A percentile compares a stretch with the other conserved stretches of the same genome.
phyloP scores from a whole-genome alignment of 1,140 invertebrate genomes.

The Orchesella cincta region DNA sequence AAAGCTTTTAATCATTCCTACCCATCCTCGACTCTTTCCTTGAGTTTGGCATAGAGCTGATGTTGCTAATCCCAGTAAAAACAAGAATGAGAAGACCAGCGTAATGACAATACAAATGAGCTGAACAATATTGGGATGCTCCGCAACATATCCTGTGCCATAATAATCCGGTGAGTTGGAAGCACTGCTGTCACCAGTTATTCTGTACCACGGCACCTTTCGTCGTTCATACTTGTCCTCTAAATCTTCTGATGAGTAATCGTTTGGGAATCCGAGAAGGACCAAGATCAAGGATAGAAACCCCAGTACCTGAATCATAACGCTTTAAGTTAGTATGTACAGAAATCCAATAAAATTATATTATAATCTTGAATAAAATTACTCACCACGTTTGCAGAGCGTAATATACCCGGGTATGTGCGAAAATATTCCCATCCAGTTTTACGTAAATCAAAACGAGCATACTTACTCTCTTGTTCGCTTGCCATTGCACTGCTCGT shows the following conservation, averaged over 20 bases:
- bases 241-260: not conserved
- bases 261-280: not conserved
- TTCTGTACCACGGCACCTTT: not conserved
- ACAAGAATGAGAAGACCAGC: not conserved
- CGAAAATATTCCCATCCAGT: no score
- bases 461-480: no score
- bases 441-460: no score
- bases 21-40: not conserved
- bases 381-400: no score
- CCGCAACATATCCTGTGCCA: not conserved
- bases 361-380: no score
- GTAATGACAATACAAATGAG: not conserved
- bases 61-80: not conserved
- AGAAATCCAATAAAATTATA: no score
- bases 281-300: not conserved
- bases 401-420: no score
- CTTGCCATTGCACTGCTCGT: no score
- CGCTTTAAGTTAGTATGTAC: no score
- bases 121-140: not conserved
- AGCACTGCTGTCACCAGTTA: not conserved
- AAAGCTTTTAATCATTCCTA: not conserved
- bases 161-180: not conserved
- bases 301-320: not conserved
- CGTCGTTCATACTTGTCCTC: not conserved
- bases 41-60: not conserved